Evolutionary conservation across 2,113 vertebrate species (phyloP), one percentile per base, ranked within the genome.

Genomic region (Phalacrocorax carbo): DNA sequence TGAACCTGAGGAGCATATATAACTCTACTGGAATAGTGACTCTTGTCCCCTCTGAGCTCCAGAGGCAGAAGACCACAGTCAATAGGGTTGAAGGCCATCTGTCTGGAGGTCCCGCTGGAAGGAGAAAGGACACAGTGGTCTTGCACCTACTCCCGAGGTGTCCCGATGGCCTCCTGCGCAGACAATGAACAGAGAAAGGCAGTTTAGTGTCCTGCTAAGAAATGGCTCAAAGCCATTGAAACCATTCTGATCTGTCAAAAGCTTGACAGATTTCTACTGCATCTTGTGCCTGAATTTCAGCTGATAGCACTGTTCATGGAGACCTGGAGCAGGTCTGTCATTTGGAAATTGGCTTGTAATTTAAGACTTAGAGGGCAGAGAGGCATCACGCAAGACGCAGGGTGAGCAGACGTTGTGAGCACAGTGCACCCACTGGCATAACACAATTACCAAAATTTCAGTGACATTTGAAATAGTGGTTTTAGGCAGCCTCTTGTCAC

Each of bases 281-380:
- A 48, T 52, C 44, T 94, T 79, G 20, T 75, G 23, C 81, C 82
- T 83, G 55, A 86, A 88, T 86, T 92, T 86, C 54, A 78, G 38
- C n/a, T 68, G 61, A 68, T 64, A 55, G n/a, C 36, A 30, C 36
- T 61, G 9, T 65, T 54, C 65, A 62, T 55, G 44, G 32, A 86
- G 34, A 65, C 40, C 38, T 76, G 49, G 18, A 86, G 44, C 18
- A 64, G 30, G 49, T 36, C 44, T 72, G 25, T 82, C 40, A 57
- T 84, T 86, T 92, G 57, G 86, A 89, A 93, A 92, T 36, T 88
- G n/a, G 0, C 23, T 86, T 79, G 76, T 48, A 88, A 90, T 95
- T 88, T 86, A 78, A 84, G 69, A 30, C 29, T 78, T 82, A 46
- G 5, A 58, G 58, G 82, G 7, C 48, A 87, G 52, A 46, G 52